A percentile compares a stretch with the other conserved stretches of the same genome.
Evolutionary conservation across 1,140 invertebrate genomes (phyloP).

Genomic region (Macrobrachium rosenbergii): DNA sequence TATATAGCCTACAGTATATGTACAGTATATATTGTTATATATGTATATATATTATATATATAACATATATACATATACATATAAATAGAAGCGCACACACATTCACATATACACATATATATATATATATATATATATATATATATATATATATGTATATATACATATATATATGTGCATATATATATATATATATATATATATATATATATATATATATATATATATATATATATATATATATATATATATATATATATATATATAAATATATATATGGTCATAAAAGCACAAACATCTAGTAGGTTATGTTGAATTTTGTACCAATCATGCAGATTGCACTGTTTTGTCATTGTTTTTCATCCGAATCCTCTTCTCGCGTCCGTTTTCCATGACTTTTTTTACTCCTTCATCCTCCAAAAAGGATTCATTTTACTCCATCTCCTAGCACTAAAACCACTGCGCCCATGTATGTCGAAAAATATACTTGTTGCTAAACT

Average conservation of each 20-base stretch:
- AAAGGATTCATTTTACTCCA: too few relatives aligned
- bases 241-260: slow-evolving; percentile 20
- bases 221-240: slow-evolving; percentile 22
- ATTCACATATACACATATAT: background rate
- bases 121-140: slow-evolving; percentile 24
- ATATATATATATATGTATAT: slow-evolving; percentile 20
- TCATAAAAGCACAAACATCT: too few relatives aligned
- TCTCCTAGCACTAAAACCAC: too few relatives aligned
- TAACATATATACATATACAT: background rate
- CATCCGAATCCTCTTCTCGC: background rate
- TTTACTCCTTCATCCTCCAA: background rate
- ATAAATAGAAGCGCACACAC: too few relatives aligned
- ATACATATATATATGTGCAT: slow-evolving; percentile 8
- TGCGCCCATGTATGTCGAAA: too few relatives aligned
- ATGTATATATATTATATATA: background rate
- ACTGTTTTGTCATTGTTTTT: too few relatives aligned
- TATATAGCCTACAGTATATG: too few relatives aligned
- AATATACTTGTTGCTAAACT: too few relatives aligned
- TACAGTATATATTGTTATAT: too few relatives aligned
- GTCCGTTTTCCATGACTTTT: background rate
- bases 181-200: slow-evolving; percentile 7
- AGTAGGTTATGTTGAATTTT: too few relatives aligned
- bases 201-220: slow-evolving; percentile 2
- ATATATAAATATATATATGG: too few relatives aligned
- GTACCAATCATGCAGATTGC: too few relatives aligned